Percentiles rank a stretch among this genome's conserved stretches.
phyloP scores from a whole-genome alignment of 92 coral and sea anemone species.

The Parazoanthus darwini region DNA sequence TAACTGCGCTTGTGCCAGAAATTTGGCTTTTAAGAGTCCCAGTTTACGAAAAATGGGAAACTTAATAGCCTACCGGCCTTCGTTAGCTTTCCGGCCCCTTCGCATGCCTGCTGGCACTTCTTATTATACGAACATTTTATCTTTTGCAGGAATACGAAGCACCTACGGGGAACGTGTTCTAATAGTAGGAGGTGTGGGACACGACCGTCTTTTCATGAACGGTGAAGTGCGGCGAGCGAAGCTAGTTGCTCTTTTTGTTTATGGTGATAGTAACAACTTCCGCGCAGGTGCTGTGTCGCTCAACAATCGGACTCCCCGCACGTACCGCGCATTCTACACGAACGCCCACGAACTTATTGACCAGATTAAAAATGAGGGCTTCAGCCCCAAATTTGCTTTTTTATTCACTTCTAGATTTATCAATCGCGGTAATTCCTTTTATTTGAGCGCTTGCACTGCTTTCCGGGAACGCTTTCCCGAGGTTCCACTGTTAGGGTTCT shows the following conservation, averaged over 20 bases:
- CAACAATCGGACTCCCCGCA: slow-evolving; percentile 69
- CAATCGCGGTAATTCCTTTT: slow-evolving; percentile 93
- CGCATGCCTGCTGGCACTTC: no score
- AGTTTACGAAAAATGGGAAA: no score
- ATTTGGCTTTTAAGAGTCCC: no score
- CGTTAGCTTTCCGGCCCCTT: no score
- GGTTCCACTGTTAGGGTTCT: slow-evolving; percentile 76
- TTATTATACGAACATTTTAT: not conserved
- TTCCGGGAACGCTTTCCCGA: slow-evolving; percentile 70
- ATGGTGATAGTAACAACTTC: slow-evolving; percentile 62
- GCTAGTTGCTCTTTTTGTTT: slow-evolving; percentile 79
- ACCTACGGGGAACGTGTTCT: slow-evolving; percentile 88
- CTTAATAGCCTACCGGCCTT: no score
- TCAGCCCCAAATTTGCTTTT: slow-evolving; percentile 69
- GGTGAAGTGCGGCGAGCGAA: slow-evolving; percentile 89
- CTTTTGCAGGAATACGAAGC: slow-evolving; percentile 75
- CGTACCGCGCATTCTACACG: slow-evolving; percentile 79
- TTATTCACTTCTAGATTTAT: slow-evolving; percentile 92
- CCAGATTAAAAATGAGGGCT: slow-evolving; percentile 63
- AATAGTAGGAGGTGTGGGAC: slow-evolving; percentile 93
- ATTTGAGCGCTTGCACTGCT: slow-evolving; percentile 86
- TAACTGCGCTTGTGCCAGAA: no score
- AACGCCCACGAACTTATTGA: slow-evolving; percentile 72
- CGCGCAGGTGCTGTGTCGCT: slow-evolving; percentile 93
- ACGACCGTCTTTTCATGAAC: slow-evolving; percentile 93